A percentile compares a stretch with the other conserved stretches of the same genome.
phyloP scores from a whole-genome alignment of 2,888 invertebrate species.

The Pseudoips prasinana region DNA sequence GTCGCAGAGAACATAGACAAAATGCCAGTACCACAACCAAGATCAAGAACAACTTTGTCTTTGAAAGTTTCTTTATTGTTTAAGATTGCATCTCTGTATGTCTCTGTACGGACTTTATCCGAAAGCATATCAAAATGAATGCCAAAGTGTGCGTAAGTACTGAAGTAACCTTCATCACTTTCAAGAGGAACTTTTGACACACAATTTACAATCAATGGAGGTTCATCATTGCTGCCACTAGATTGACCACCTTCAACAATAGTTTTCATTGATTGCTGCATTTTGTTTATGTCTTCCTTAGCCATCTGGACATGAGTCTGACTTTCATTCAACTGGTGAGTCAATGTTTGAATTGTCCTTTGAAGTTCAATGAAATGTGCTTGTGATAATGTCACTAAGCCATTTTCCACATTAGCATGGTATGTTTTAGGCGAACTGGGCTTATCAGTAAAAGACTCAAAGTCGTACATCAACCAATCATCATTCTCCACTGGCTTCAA shows the following conservation, averaged over 20 bases:
- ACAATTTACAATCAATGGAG: constrained; percentile 49
- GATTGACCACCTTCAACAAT: constrained; percentile 68
- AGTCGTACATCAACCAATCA: constrained; percentile 92
- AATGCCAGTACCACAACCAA: constrained; percentile 99
- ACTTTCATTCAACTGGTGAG: constrained; percentile 83
- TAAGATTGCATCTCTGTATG: constrained; percentile 92
- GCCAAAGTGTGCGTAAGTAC: constrained; percentile 93
- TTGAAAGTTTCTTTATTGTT: constrained; percentile 86
- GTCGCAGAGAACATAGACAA: constrained; percentile 98
- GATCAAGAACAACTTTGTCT: constrained; percentile 93
- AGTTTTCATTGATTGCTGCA: constrained; percentile 82
- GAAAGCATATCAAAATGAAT: constrained; percentile 98
- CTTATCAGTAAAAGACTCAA: constrained; percentile 64
- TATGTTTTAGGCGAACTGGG: constrained; percentile 69
- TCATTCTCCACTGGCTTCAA: constrained; percentile 90
- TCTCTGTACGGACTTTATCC: constrained; percentile 92
- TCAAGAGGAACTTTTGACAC: constrained; percentile 78
- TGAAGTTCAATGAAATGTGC: constrained; percentile 83
- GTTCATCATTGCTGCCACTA: constrained; percentile 32
- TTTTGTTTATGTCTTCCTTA: constrained; percentile 81
- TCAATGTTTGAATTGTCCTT: constrained; percentile 79
- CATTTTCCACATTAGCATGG: constrained; percentile 84
- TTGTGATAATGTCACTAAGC: constrained; percentile 82
- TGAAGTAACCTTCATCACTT: constrained; percentile 90
- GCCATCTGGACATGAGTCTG: constrained; percentile 82